Percentiles rank a stretch among this genome's conserved stretches.
phyloP scores from a whole-genome alignment of 2,113 vertebrate genomes.

The Sakesphorus luctuosus region DNA sequence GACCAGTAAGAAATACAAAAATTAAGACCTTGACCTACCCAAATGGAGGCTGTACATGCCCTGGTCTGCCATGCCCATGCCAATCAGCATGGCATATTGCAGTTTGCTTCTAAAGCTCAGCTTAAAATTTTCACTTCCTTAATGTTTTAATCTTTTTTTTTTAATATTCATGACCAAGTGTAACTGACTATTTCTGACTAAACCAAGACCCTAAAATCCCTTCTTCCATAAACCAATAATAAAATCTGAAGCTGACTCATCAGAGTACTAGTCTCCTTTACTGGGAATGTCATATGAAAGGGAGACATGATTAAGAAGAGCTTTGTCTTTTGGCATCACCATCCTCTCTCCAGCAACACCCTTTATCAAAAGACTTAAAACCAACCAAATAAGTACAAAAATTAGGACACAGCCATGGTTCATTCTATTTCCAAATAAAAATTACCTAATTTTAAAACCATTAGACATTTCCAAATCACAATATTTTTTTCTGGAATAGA shows the following conservation, averaged over 20 bases:
- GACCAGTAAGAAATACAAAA: not conserved
- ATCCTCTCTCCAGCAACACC: slow-evolving; percentile 7
- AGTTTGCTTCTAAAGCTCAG: not conserved
- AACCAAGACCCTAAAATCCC: not conserved
- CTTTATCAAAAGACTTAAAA: slow-evolving; percentile 11
- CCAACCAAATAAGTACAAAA: not conserved
- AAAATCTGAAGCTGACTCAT: not conserved
- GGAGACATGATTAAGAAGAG: not conserved
- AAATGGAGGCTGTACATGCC: not conserved
- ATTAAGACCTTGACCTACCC: not conserved
- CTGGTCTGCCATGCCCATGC: not conserved
- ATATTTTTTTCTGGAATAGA: slow-evolving; percentile 47
- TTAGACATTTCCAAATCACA: slow-evolving; percentile 41
- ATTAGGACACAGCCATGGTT: not conserved
- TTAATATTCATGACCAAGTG: not conserved
- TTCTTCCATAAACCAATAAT: not conserved
- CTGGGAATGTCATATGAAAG: slow-evolving; percentile 1
- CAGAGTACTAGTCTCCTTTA: not conserved
- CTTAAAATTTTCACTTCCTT: not conserved
- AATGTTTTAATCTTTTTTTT: slow-evolving; percentile 22
- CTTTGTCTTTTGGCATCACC: slow-evolving; percentile 18
- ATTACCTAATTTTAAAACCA: slow-evolving; percentile 27
- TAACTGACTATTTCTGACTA: slow-evolving; percentile 18
- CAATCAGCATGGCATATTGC: not conserved
- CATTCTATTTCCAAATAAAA: slow-evolving; percentile 32